Percentiles rank a stretch among this genome's conserved stretches.
Evolutionary conservation across 2,797 vertebrate genomes (phyloP).

Genomic region (Triplophysa bombifrons): DNA sequence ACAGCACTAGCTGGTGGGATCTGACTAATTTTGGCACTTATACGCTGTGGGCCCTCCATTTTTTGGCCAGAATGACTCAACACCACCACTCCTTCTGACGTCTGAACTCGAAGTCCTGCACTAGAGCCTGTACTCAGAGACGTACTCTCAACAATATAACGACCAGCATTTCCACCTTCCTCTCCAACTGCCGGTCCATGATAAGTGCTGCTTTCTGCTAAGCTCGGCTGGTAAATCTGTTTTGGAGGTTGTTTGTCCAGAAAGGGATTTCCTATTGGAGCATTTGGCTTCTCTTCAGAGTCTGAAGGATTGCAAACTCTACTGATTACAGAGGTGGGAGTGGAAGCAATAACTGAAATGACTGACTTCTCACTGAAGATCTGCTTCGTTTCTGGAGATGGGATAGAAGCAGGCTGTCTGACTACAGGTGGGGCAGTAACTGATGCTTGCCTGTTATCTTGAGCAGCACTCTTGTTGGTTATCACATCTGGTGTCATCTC

Average conservation of each 20-base stretch:
- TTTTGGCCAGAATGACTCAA: slow-evolving; percentile 97
- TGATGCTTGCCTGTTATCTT: slow-evolving; percentile 75
- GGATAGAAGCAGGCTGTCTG: slow-evolving; percentile 70
- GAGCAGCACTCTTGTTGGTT: slow-evolving; percentile 71
- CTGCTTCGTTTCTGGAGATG: slow-evolving; percentile 77
- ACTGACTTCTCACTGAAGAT: slow-evolving; percentile 81
- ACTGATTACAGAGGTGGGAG: slow-evolving; percentile 95
- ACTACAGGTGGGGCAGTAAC: slow-evolving; percentile 71
- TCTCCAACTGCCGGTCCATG: slow-evolving; percentile 79
- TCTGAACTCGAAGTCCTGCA: slow-evolving; percentile 92
- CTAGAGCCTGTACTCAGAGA: slow-evolving; percentile 79
- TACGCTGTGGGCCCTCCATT: slow-evolving; percentile 91
- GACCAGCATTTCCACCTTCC: slow-evolving; percentile 83
- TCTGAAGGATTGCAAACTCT: slow-evolving; percentile 90
- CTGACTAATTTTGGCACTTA: slow-evolving; percentile 97
- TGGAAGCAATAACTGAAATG: slow-evolving; percentile 89
- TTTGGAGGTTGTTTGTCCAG: slow-evolving; percentile 80
- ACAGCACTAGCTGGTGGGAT: slow-evolving; percentile 93
- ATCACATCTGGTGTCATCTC: slow-evolving; percentile 60
- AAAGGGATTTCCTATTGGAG: slow-evolving; percentile 80
- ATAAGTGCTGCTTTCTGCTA: slow-evolving; percentile 86
- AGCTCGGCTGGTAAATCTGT: slow-evolving; percentile 79
- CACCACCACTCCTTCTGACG: slow-evolving; percentile 94
- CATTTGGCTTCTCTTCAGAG: slow-evolving; percentile 84
- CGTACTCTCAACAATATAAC: slow-evolving; percentile 83